phyloP scores from a whole-genome alignment of 2,888 invertebrate species.

The Polymixis flavicincta region DNA sequence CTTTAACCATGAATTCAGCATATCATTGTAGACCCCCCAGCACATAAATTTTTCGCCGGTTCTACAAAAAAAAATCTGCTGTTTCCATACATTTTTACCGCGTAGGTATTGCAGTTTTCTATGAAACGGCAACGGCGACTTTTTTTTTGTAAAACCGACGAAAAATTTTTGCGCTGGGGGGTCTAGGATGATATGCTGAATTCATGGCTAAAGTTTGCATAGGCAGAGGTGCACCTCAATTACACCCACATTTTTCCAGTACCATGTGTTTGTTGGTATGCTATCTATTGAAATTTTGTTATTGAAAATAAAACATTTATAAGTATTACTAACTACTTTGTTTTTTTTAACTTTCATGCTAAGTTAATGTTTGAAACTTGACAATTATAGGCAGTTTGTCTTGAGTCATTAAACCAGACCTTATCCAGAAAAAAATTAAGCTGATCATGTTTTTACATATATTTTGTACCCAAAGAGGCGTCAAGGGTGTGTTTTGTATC shows the following conservation, averaged over 20 bases:
- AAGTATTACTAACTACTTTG: not conserved
- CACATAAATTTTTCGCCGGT: too few species aligned
- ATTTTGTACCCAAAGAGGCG: not conserved
- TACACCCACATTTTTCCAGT: not conserved
- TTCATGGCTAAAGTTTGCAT: too few species aligned
- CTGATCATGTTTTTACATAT: not conserved
- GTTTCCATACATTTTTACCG: too few species aligned
- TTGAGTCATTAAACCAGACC: not conserved
- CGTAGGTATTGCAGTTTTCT: too few species aligned
- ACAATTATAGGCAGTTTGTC: not conserved
- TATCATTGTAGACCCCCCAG: too few species aligned
- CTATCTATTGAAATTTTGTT: not conserved
- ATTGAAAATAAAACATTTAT: slow-evolving; percentile 2
- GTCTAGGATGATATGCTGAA: too few species aligned
- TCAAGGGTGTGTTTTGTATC: too few species aligned
- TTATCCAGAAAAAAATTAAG: not conserved
- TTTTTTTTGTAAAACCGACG: too few species aligned
- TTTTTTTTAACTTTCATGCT: not conserved
- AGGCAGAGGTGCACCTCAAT: not conserved
- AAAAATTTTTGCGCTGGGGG: too few species aligned
- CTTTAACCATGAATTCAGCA: too few species aligned
- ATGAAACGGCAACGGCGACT: too few species aligned
- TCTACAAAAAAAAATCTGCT: too few species aligned
- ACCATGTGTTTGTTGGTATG: not conserved
- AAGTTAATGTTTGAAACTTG: not conserved